Conservation (phyloP, 2,113 vertebrate genomes). For the Eubucco bourcierii region DNA sequence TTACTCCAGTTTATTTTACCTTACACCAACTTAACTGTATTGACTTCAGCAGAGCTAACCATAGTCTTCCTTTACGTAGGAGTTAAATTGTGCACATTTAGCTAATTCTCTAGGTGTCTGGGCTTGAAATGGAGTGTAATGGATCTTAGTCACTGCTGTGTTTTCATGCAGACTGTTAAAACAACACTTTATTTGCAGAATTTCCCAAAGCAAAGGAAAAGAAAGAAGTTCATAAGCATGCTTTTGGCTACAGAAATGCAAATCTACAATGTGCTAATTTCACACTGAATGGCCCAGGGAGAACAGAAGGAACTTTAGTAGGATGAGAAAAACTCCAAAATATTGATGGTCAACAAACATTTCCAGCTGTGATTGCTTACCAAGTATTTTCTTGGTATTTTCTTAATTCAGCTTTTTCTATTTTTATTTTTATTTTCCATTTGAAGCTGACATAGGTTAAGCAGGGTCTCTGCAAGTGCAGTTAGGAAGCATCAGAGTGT, state of each 20-base stretch:
- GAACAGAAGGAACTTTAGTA: not conserved
- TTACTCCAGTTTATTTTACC: not conserved
- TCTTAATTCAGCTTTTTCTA: not conserved
- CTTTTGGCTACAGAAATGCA: not conserved
- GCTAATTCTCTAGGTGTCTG: slow-evolving; percentile 57
- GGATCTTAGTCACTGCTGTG: slow-evolving; percentile 53
- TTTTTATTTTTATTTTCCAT: not conserved
- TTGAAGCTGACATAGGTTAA: not conserved
- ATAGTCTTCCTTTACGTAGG: slow-evolving; percentile 31
- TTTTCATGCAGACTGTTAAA: slow-evolving; percentile 57
- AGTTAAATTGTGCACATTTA: slow-evolving; percentile 54
- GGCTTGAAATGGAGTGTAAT: slow-evolving; percentile 46
- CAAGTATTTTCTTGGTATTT: not conserved
- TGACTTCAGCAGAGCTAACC: slow-evolving; percentile 34
- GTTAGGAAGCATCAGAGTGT: not conserved
- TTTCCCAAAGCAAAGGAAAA: slow-evolving; percentile 21
- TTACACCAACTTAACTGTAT: not conserved
- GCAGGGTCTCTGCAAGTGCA: not conserved
- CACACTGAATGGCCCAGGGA: not conserved
- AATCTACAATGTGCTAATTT: not conserved
- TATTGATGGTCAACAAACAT: not conserved
- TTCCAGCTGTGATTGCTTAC: not conserved
- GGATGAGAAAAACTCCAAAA: not conserved
- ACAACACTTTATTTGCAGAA: slow-evolving; percentile 43
- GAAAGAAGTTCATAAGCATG: not conserved